A percentile compares a stretch with the other conserved stretches of the same genome.
phyloP scores from a whole-genome alignment of 2,888 invertebrate species.

The Odontothrips loti region DNA sequence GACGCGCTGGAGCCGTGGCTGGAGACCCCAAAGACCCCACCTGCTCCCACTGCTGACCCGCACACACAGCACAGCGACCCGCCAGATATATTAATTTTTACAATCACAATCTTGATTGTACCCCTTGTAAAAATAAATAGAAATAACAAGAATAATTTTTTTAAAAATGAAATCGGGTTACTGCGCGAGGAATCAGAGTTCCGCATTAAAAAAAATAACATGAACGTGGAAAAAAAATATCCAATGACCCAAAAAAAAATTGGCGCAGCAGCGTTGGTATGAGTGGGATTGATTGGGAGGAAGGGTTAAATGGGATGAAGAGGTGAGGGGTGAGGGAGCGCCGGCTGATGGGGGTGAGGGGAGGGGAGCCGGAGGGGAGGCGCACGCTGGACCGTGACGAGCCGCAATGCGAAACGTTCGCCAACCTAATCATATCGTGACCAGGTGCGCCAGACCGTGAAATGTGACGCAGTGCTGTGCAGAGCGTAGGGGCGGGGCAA shows the following conservation, averaged over 20 bases:
- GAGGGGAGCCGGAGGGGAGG: neutral
- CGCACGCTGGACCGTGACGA: conserved; percentile 7
- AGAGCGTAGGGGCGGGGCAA: neutral
- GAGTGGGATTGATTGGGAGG: conserved; percentile 4
- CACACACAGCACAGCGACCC: neutral
- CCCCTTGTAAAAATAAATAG: neutral
- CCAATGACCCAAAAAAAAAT: neutral
- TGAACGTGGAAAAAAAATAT: neutral
- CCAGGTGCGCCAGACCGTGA: conserved; percentile 25
- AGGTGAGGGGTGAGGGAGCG: neutral
- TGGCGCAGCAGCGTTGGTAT: neutral
- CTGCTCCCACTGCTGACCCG: no score
- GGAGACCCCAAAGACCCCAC: no score
- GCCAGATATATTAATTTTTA: neutral
- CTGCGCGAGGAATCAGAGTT: neutral
- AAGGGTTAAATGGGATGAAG: neutral
- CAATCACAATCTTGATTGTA: neutral
- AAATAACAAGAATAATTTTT: neutral
- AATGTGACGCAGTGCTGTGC: neutral
- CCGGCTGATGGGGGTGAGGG: neutral
- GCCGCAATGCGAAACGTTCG: conserved; percentile 11
- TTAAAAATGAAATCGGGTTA: neutral
- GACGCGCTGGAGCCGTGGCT: no score
- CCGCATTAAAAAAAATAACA: neutral
- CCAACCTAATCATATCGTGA: conserved; percentile 22